A percentile compares a stretch with the other conserved stretches of the same genome.
Evolutionary conservation across 2,888 invertebrate species (phyloP).

Genomic region (Noctua janthe): DNA sequence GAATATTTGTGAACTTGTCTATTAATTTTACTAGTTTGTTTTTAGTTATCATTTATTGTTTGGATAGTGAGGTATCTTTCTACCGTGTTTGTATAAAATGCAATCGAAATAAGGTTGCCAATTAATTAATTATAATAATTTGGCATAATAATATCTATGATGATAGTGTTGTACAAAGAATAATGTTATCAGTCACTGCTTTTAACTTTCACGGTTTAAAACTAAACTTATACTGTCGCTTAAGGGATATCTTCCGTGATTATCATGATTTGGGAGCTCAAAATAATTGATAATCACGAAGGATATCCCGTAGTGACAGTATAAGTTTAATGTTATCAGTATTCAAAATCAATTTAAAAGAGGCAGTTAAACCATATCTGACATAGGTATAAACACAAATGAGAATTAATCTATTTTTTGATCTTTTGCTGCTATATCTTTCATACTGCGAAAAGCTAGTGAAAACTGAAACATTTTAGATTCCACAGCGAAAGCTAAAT

Average conservation of each 20-base stretch:
- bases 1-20: neutral
- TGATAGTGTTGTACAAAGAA: neutral
- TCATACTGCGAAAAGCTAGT: neutral
- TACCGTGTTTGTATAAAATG: neutral
- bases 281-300: too few relatives aligned
- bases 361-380: neutral
- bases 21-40: neutral
- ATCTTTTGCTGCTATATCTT: neutral
- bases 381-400: neutral
- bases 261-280: too few relatives aligned
- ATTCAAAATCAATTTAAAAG: neutral
- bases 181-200: neutral
- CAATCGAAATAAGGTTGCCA: neutral
- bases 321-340: neutral
- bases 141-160: neutral
- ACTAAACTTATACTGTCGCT: too few relatives aligned
- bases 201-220: too few relatives aligned
- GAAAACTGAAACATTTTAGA: neutral
- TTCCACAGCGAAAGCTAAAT: neutral
- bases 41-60: neutral
- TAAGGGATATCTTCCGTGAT: too few relatives aligned
- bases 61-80: neutral
- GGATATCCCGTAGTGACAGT: too few relatives aligned
- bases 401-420: neutral
- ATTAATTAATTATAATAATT: neutral